Conservation (phyloP, 2,113 vertebrate genomes). For the Tachysurus fulvidraco region DNA sequence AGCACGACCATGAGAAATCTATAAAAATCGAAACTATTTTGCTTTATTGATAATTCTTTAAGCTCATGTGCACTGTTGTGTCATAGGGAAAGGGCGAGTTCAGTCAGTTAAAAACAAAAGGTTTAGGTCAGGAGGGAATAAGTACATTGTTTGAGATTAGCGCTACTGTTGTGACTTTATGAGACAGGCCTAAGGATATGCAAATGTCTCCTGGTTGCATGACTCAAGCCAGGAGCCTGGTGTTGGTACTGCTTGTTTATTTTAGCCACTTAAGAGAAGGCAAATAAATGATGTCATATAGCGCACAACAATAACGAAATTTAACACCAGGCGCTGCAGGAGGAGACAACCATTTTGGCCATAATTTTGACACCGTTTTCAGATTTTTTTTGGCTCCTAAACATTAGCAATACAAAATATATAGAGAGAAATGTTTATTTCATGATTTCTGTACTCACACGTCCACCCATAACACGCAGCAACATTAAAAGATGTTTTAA, state of each 20-base stretch:
- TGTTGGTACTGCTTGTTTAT: background rate
- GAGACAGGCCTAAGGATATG: background rate
- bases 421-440: background rate
- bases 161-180: conserved; percentile 5
- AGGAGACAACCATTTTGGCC: background rate
- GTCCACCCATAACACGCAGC: background rate
- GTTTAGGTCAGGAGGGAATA: background rate
- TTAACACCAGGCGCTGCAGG: background rate
- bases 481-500: background rate
- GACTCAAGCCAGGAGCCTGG: background rate
- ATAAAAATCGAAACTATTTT: conserved; percentile 24
- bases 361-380: no score
- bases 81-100: background rate
- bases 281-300: background rate
- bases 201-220: conserved; percentile 11
- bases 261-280: background rate
- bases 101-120: background rate
- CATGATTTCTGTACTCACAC: background rate
- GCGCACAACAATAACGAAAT: background rate
- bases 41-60: background rate
- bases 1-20: conserved; percentile 33
- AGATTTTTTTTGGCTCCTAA: background rate
- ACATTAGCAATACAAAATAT: background rate
- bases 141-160: background rate
- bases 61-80: background rate